phyloP scores from a whole-genome alignment of 1,140 invertebrate genomes.

The Tetramorium parvispinum region DNA sequence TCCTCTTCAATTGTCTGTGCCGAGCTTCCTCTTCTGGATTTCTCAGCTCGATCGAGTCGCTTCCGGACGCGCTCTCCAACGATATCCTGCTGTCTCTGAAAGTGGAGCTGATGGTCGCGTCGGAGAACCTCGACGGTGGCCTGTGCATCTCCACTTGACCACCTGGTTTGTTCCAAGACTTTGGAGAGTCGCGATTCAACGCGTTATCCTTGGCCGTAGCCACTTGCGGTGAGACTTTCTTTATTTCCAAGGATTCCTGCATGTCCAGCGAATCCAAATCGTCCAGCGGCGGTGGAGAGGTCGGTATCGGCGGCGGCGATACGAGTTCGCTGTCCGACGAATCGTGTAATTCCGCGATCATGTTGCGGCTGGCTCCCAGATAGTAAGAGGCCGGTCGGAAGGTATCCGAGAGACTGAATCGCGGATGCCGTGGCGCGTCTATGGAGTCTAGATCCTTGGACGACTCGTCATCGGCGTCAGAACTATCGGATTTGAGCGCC shows the following conservation, averaged over 20 bases:
- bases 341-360: conserved; percentile 89
- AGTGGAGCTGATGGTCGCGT: conserved; percentile 76
- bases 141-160: conserved; percentile 77
- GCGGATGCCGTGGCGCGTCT: conserved; percentile 88
- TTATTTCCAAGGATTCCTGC: conserved; percentile 79
- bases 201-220: conserved; percentile 63
- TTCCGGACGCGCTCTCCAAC: conserved; percentile 80
- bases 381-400: conserved; percentile 95
- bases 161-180: conserved; percentile 78
- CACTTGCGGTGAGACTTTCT: conserved; percentile 76
- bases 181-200: conserved; percentile 71
- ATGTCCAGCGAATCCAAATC: conserved; percentile 87
- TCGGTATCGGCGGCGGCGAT: conserved; percentile 93
- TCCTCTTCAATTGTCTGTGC: conserved; percentile 88
- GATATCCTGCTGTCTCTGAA: conserved; percentile 80
- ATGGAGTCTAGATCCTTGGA: conserved; percentile 91
- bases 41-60: conserved; percentile 86
- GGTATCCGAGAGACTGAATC: conserved; percentile 94
- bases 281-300: conserved; percentile 90
- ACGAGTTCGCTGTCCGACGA: conserved; percentile 94
- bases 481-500: conserved; percentile 90
- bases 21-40: conserved; percentile 86
- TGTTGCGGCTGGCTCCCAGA: conserved; percentile 88
- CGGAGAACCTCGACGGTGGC: conserved; percentile 77
- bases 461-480: conserved; percentile 94